Conservation (phyloP, 2,888 invertebrate species). For the Cantharis lateralis region DNA sequence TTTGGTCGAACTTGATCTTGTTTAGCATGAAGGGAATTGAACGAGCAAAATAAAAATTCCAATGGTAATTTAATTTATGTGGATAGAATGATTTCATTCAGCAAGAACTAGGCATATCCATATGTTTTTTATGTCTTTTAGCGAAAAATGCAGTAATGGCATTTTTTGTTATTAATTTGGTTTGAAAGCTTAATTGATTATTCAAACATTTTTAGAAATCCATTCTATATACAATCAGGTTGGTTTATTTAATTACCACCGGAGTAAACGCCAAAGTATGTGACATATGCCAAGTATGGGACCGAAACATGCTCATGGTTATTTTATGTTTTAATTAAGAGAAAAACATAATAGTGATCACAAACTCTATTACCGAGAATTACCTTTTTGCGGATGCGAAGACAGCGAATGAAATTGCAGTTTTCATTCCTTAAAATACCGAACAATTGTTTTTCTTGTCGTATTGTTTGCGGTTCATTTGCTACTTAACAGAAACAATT, state of each 20-base stretch:
- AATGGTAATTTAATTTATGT: background rate
- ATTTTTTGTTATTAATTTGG: background rate
- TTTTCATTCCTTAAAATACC: constrained; percentile 49
- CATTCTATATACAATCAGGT: background rate
- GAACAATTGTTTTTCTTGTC: constrained; percentile 6
- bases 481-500: constrained; percentile 19
- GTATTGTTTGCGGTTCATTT: constrained; percentile 17
- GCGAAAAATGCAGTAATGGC: background rate
- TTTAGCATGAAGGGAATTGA: background rate
- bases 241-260: constrained; percentile 28
- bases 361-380: constrained; percentile 32
- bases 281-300: constrained; percentile 35
- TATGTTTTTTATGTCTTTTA: background rate
- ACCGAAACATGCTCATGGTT: constrained; percentile 44
- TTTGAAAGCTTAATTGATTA: background rate
- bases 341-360: constrained; percentile 50
- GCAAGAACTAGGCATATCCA: background rate
- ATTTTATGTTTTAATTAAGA: constrained; percentile 55
- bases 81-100: background rate
- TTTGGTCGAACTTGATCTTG: background rate
- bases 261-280: constrained; percentile 26
- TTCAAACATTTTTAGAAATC: constrained; percentile 5
- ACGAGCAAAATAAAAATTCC: background rate
- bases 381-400: constrained; percentile 35
- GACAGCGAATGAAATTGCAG: constrained; percentile 51